phyloP scores from a whole-genome alignment of 2,113 vertebrate species.

The Stigmatopora argus region DNA sequence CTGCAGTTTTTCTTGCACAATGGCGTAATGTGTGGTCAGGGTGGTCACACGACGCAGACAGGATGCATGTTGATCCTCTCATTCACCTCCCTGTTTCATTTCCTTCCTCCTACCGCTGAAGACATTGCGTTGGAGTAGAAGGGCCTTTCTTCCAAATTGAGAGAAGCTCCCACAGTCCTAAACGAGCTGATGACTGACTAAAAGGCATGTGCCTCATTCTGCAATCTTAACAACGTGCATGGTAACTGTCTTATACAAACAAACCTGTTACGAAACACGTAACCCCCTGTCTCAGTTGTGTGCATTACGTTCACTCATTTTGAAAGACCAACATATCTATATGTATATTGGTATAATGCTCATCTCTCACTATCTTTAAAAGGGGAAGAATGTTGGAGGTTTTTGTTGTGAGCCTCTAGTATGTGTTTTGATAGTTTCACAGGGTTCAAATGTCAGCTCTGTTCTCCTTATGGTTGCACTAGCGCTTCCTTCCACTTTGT shows the following conservation, averaged over 20 bases:
- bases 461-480: no score
- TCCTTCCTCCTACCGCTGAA: conserved; percentile 49
- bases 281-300: conserved; percentile 4
- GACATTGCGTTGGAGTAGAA: conserved; percentile 11
- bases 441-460: no score
- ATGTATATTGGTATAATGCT: no score
- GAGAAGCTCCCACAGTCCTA: background rate
- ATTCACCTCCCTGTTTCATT: conserved; percentile 10
- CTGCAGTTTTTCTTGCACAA: background rate
- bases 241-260: background rate
- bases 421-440: no score
- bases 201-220: background rate
- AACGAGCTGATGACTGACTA: background rate
- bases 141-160: background rate
- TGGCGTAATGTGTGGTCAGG: background rate
- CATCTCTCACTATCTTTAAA: no score
- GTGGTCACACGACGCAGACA: conserved; percentile 22
- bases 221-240: background rate
- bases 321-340: background rate
- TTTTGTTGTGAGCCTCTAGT: no score
- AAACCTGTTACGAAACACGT: conserved; percentile 28
- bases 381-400: no score
- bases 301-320: background rate
- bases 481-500: no score
- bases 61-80: conserved; percentile 42